phyloP scores from a whole-genome alignment of 2,113 vertebrate genomes.

The Hydrochoerus hydrochaeris region DNA sequence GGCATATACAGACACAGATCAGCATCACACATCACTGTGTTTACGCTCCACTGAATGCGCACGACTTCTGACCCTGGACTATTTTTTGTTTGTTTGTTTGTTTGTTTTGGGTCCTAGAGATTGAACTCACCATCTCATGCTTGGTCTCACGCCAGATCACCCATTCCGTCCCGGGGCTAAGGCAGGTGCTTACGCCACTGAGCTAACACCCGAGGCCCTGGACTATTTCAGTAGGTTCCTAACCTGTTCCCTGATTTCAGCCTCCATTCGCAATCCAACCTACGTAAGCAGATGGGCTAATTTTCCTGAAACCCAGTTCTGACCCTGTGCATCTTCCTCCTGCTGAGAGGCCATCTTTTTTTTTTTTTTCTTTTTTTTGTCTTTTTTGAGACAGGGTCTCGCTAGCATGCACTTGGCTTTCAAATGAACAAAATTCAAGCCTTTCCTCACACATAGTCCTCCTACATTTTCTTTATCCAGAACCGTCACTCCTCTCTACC shows the following conservation, averaged over 20 bases:
- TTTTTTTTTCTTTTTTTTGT: too few relatives aligned
- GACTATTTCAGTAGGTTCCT: neutral
- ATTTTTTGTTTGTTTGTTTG: too few relatives aligned
- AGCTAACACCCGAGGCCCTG: neutral
- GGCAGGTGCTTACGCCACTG: too few relatives aligned
- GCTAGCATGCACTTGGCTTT: neutral
- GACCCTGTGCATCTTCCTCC: neutral
- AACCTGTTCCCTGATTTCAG: neutral
- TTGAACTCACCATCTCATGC: too few relatives aligned
- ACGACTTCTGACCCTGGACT: neutral
- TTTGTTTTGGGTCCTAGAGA: too few relatives aligned
- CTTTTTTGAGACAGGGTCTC: too few relatives aligned
- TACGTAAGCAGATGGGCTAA: neutral
- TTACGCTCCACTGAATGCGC: neutral
- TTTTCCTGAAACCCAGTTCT: neutral
- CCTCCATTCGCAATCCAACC: neutral
- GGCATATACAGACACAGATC: neutral
- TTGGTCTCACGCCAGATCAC: too few relatives aligned
- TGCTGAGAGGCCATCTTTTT: neutral
- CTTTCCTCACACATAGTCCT: neutral
- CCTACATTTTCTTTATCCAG: neutral
- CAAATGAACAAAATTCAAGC: neutral
- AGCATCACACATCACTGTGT: neutral
- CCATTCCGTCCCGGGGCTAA: too few relatives aligned
- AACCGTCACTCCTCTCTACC: fast-evolving